Evolutionary conservation across 2,113 vertebrate species (phyloP).

Genomic region (Azemiops feae): DNA sequence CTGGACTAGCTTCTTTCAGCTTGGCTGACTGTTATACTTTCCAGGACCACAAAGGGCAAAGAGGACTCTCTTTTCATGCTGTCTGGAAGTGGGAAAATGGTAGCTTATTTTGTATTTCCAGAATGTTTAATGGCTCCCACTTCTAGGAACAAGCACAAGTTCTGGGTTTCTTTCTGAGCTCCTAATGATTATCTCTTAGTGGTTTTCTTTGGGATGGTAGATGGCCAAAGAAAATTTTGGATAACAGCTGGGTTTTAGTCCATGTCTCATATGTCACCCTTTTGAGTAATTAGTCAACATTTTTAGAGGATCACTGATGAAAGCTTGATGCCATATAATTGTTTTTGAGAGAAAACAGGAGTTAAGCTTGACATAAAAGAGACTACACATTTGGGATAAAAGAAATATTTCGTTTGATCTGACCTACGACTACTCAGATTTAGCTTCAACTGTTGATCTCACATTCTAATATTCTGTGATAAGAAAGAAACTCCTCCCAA

Average conservation of each 20-base stretch:
- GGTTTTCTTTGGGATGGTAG: not conserved
- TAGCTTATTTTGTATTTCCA: not conserved
- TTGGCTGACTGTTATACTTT: not conserved
- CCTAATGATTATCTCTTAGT: not conserved
- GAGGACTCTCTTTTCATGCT: not conserved
- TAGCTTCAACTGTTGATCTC: not conserved
- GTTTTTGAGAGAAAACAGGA: not conserved
- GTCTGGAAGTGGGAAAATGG: not conserved
- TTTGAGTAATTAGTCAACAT: not conserved
- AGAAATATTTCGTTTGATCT: not conserved
- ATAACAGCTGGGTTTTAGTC: not conserved
- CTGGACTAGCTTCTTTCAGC: not conserved
- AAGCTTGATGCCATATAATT: not conserved
- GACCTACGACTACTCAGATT: not conserved
- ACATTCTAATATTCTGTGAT: not conserved
- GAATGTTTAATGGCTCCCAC: not conserved
- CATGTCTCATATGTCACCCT: not conserved
- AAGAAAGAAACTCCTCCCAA: not conserved
- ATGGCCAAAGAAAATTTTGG: not conserved
- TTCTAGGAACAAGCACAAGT: not conserved
- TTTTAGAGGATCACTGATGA: not conserved
- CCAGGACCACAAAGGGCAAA: not conserved
- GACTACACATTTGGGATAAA: not conserved
- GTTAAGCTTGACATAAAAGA: not conserved
- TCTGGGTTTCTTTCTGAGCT: not conserved